Percentiles rank a stretch among this genome's conserved stretches.
phyloP scores from a whole-genome alignment of 2,113 vertebrate species.

The Vireo altiloquus region DNA sequence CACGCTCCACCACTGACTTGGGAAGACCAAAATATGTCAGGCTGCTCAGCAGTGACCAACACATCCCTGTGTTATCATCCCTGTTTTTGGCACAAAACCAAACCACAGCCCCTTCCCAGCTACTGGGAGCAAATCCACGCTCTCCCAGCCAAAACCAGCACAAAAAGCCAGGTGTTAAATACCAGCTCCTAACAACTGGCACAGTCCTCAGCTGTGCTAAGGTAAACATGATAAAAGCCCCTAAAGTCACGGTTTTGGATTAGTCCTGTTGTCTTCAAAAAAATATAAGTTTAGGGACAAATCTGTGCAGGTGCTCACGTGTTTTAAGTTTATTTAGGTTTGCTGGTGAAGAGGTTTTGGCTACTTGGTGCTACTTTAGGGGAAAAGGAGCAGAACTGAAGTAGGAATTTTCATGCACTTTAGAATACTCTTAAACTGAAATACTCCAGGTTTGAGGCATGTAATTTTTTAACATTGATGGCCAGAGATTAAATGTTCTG shows the following conservation, averaged over 20 bases:
- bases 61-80: rapidly evolving
- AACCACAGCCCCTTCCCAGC: no score
- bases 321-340: background rate
- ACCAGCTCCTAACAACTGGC: background rate
- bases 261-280: background rate
- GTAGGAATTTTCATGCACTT: background rate
- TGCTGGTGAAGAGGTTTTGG: background rate
- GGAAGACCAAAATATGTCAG: background rate
- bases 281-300: background rate
- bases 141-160: background rate
- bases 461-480: background rate
- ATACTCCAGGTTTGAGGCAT: background rate
- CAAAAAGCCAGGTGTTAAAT: background rate
- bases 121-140: background rate
- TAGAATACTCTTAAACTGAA: background rate
- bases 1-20: background rate
- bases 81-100: background rate
- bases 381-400: background rate
- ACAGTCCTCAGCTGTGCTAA: background rate
- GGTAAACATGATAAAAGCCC: background rate
- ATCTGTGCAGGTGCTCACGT: rapidly evolving
- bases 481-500: background rate
- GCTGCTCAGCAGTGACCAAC: background rate
- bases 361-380: background rate
- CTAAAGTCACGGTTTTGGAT: background rate